Conservation (phyloP, 1,140 invertebrate genomes). For the Piezodorus guildinii region DNA sequence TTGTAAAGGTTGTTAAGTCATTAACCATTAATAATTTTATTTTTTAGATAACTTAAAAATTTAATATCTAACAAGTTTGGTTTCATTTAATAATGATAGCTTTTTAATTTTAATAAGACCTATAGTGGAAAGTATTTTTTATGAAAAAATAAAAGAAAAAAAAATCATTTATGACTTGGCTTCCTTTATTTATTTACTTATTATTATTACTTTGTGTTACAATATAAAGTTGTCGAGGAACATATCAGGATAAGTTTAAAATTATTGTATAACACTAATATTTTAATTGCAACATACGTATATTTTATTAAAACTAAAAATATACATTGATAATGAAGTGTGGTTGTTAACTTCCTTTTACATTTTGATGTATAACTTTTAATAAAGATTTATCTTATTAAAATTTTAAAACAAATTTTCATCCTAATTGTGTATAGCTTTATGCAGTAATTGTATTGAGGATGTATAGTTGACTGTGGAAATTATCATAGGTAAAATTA, state of each 20-base stretch:
- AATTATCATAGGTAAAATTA: too few species aligned
- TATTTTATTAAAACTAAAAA: constrained; percentile 12
- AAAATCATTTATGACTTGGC: not conserved
- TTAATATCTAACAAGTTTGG: not conserved
- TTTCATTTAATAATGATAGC: not conserved
- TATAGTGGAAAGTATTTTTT: not conserved
- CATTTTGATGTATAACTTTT: constrained; percentile 12
- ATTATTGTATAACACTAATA: constrained; percentile 10
- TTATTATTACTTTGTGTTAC: not conserved
- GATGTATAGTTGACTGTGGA: too few species aligned
- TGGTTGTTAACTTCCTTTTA: constrained; percentile 6
- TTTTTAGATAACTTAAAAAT: not conserved
- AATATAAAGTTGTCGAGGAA: constrained; percentile 1
- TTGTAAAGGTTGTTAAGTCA: constrained; percentile 1
- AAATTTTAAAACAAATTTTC: not conserved
- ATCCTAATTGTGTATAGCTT: constrained; percentile 1
- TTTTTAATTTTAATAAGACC: not conserved
- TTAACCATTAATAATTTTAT: not conserved
- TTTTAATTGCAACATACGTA: constrained; percentile 10
- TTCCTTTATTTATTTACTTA: not conserved
- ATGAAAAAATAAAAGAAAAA: constrained; percentile 1
- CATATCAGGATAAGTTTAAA: constrained; percentile 15
- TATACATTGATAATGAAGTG: not conserved
- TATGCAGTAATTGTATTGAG: too few species aligned
- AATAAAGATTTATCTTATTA: not conserved